Evolutionary conservation across 2,888 invertebrate species (phyloP), one percentile per base, ranked within the genome.

Genomic region (Odiellus spinosus): DNA sequence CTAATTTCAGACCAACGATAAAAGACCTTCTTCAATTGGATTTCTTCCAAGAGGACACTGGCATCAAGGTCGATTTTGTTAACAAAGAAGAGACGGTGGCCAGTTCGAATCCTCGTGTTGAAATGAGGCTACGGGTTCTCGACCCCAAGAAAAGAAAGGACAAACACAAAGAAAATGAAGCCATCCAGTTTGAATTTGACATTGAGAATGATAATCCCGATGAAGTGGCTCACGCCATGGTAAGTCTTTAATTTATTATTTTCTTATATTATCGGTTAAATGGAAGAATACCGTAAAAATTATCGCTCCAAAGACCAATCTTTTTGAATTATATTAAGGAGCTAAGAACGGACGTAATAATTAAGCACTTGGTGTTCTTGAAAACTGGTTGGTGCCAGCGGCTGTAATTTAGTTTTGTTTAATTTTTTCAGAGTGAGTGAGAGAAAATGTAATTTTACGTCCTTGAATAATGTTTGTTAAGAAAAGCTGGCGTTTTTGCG

Each of bases 121-220:
- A 90, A 67, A 86, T 96, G 67, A 76, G 91, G 33, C 72, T 98
- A 41, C 77, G 95, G 54, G 86, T 96, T 52, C 77, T 93, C 50
- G 96, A 98, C 70, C 88, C 93, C 20, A 95, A 95, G 68, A 96
- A 96, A 66, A 75, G 95, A 53, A 87, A 87, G 36, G 88, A 88
- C 64, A 90, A 93, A 56, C 93, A 95, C 68, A 91, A 95, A 63
- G 95, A 96, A 68, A 95, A 98, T 68, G 96, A 98, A 67, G 96
- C 96, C 11, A 93, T 98, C 58, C 95, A 96, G 68, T 98, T 98
- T 71, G 90, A 93, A 59, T 96, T 91, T 69, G 88, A 93, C 67
- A 78, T 91, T 59, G 78, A 78, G 56, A 75, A 74, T 48, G 96
- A 98, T 66, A 82, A 86, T 63, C 85, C 87, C 49, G 88, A 93